Percentiles rank a stretch among this genome's conserved stretches.
Conservation (phyloP, 2,113 vertebrate genomes). For the Neotragus moschatus region DNA sequence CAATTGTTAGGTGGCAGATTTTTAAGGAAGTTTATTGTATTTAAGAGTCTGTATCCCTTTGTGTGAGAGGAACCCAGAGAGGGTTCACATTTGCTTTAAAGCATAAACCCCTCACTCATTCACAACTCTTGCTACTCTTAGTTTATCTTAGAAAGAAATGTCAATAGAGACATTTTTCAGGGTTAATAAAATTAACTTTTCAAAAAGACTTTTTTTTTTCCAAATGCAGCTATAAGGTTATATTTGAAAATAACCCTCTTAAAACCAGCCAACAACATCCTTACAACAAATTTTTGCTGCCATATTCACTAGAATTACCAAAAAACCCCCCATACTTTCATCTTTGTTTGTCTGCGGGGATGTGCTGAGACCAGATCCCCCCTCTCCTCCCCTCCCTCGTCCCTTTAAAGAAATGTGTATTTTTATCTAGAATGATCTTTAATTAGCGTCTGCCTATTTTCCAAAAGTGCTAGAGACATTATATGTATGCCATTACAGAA, state of each 20-base stretch:
- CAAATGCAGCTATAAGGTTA: neutral
- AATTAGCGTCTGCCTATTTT: slow-evolving; percentile 61
- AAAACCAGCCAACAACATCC: slow-evolving; percentile 48
- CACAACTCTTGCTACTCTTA: slow-evolving; percentile 17
- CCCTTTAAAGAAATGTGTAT: slow-evolving; percentile 27
- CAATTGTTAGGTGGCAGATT: slow-evolving; percentile 82
- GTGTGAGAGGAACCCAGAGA: slow-evolving; percentile 70
- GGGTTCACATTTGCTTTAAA: slow-evolving; percentile 62
- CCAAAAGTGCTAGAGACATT: slow-evolving; percentile 50
- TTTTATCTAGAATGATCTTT: slow-evolving; percentile 62
- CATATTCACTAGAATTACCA: slow-evolving; percentile 53
- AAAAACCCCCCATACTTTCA: slow-evolving; percentile 15
- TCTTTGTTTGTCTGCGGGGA: neutral
- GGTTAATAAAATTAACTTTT: slow-evolving; percentile 54
- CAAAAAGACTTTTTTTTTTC: slow-evolving; percentile 33
- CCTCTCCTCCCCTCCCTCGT: neutral
- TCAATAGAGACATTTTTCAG: slow-evolving; percentile 28
- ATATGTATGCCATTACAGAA: slow-evolving; percentile 54
- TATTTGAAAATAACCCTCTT: slow-evolving; percentile 62
- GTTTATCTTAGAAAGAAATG: slow-evolving; percentile 59
- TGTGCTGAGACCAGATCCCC: neutral
- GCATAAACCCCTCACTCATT: slow-evolving; percentile 23
- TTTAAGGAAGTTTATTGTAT: slow-evolving; percentile 84
- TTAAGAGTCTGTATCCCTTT: slow-evolving; percentile 75
- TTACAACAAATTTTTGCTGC: slow-evolving; percentile 29